Conservation (phyloP, 2,113 vertebrate species). For the Holacanthus passer region DNA sequence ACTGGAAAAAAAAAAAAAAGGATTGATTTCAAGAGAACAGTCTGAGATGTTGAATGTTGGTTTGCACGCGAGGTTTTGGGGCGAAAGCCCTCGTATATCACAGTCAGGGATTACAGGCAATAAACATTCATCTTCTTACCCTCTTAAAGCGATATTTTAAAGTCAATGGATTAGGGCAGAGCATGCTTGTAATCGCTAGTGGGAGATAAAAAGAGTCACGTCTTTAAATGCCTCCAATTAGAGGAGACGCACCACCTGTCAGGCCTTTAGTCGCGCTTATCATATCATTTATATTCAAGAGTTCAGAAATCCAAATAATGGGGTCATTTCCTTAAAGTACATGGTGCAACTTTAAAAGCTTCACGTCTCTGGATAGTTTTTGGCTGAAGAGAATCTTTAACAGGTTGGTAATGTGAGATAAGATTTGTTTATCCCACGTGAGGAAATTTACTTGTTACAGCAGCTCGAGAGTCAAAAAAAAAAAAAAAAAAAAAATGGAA, state of each 20-base stretch:
- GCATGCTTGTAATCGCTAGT: slow-evolving; percentile 80
- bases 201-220: slow-evolving; percentile 77
- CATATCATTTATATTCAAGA: slow-evolving; percentile 57
- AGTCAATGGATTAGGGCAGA: slow-evolving; percentile 86
- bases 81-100: slow-evolving; percentile 87
- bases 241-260: slow-evolving; percentile 67
- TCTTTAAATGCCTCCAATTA: slow-evolving; percentile 79
- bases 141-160: slow-evolving; percentile 81
- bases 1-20: not conserved
- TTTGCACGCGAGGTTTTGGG: slow-evolving; percentile 74
- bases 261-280: slow-evolving; percentile 49
- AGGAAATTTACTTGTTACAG: too few relatives aligned
- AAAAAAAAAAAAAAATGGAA: too few relatives aligned
- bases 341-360: not conserved
- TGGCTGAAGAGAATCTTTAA: not conserved
- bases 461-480: too few relatives aligned
- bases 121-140: slow-evolving; percentile 91
- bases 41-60: slow-evolving; percentile 75
- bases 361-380: not conserved
- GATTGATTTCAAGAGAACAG: slow-evolving; percentile 65
- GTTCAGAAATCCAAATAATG: slow-evolving; percentile 31
- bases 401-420: not conserved
- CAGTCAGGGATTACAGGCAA: slow-evolving; percentile 87
- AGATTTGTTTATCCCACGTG: too few relatives aligned
- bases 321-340: slow-evolving; percentile 27